Evolutionary conservation across 2,113 vertebrate species (phyloP), one percentile per base, ranked within the genome.

Genomic region (Carollia perspicillata): DNA sequence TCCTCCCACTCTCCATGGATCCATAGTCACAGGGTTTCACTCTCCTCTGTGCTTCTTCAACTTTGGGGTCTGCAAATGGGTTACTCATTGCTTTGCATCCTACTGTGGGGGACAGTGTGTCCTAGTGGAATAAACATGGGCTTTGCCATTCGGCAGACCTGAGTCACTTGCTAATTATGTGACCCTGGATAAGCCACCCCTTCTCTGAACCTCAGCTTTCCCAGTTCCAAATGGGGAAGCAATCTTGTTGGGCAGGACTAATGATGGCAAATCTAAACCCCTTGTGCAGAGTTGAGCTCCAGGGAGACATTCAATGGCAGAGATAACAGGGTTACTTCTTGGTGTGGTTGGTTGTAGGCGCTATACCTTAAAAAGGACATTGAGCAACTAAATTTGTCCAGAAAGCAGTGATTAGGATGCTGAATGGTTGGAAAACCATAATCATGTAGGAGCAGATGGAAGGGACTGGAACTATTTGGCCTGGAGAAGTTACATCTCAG

Each of bases 41-140:
- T 69, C 26, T 60, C 9, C 17, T 20, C 60, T 30, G 13, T 23
- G 33, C 13, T 12, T 47, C 66, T 18, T 17, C 12, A 10, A n/a
- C 7, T 30, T 13, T 26, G 8, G 33, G 7, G 16, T 23, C 71
- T 75, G 13, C n/a, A 33, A 22, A 37, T 13, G 8, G 2, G 14
- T 44, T 3, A 65, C 49, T 74, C 78, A 14, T 13, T 51, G 30
- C 12, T 71, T 63, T 33, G 28, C 13, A 22, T 33, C 12, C 68
- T 7, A 42, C 47, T 8, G 0, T 13, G 51, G 22, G 58, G 6
- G 35, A 20, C 5, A 63, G 18, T 0, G 8, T 37, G 14, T 71
- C 12, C 3, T 28, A 0, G 40, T 8, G 17, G 49, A 81, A 40
- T 1, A 18, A 80, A 51, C 1, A 2, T 2, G 23, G 53, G 0